Base-by-base conservation (phyloP, 2,888 invertebrate species). In the Doris montereyensis region DNA sequence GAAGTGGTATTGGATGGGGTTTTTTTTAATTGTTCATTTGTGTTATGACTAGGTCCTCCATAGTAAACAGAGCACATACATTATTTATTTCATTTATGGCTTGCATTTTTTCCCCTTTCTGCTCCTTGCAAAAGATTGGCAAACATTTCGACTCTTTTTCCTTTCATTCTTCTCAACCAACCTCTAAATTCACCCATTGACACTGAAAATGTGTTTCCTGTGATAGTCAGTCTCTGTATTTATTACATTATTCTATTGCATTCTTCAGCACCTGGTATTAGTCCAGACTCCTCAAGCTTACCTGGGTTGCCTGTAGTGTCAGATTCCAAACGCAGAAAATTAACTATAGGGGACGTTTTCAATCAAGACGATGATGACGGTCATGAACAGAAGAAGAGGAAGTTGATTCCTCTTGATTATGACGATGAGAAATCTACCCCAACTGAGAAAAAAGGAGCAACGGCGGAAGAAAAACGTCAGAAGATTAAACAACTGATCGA, bases 401-500 rank as follows among this genome's bases (percentile, higher is more conserved):
- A 96, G 93, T 92, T 96, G 86, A 87, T 89, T 28, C 90, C 89
- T 5, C 83, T 90, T 30, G 89, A 89, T 73, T 88, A 88, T 79
- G 87, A 87, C 35, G 88, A 88, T 65, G 86, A 87, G 73, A 86
- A 86, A 62, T 70, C 70, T 3, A 60, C 34, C n/a, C 35, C 65
- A 28, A 75, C 30, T 65, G 85, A 86, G 76, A 88, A 88, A 82
- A 86, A 86, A 78, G 84, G 88, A 58, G 84, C 87, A 2, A 88
- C 90, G n/a, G 89, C 90, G 81, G 98, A 99, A 92, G 99, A 99
- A 92, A 99, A 99, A 92, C 94, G 97, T 79, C 96, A 96, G 88
- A 95, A 97, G 92, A 97, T 99, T 87, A 99, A 99, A 93, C 96
- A 96, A 83, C 94, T 99, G 86, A 99, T 99, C 89, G 98, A 98